Evolutionary conservation across 1,140 invertebrate genomes (phyloP).

Genomic region (Heliconius nattereri): DNA sequence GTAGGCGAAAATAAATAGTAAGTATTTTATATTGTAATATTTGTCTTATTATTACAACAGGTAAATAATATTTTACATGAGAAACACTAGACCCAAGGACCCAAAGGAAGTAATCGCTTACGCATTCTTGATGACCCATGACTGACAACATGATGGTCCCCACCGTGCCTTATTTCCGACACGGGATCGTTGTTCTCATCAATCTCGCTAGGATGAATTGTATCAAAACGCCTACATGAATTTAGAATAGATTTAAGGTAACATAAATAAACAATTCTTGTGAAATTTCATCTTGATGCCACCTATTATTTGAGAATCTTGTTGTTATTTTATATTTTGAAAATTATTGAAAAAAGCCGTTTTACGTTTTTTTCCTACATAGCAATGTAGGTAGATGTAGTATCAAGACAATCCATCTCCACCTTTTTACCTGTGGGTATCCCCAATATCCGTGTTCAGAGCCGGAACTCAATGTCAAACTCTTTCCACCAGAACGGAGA

Average conservation of each 20-base stretch:
- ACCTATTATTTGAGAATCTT: background rate
- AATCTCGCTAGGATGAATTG: constrained; percentile 23
- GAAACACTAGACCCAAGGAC: constrained; percentile 18
- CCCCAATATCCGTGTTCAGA: no score
- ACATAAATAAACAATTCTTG: constrained; percentile 18
- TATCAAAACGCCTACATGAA: constrained; percentile 27
- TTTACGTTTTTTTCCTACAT: no score
- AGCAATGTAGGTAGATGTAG: no score
- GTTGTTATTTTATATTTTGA: background rate
- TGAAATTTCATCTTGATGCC: background rate
- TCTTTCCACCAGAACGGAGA: no score
- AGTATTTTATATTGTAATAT: background rate
- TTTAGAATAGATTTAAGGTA: constrained; percentile 24
- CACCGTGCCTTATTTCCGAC: constrained; percentile 28
- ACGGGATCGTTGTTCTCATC: constrained; percentile 33
- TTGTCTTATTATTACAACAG: background rate
- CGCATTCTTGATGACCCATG: constrained; percentile 54
- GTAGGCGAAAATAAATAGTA: no score
- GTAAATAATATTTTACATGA: background rate
- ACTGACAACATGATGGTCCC: constrained; percentile 41
- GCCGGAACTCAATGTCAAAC: no score
- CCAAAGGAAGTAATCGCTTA: constrained; percentile 57
- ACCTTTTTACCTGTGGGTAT: no score
- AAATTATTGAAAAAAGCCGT: no score
- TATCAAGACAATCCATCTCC: no score